These are phyloP conservation scores for Acanthosoma haemorrhoidale DNA, from an alignment of 2,888 invertebrate genomes.

Conservation along the genomic window DNA sequence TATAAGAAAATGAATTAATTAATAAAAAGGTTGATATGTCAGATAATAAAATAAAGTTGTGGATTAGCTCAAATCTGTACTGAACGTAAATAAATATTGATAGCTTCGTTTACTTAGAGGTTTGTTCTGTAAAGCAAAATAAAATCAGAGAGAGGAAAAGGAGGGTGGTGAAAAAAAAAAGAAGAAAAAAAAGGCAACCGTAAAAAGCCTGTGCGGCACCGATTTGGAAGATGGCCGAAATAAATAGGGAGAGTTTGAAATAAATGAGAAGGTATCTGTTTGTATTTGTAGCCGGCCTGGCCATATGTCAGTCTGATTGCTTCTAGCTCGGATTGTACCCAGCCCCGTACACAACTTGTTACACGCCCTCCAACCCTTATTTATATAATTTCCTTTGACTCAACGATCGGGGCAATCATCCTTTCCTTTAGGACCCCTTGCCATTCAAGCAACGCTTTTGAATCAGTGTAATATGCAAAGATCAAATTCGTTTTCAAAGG, in stretches of 20 bases:
- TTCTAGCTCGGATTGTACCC: background rate
- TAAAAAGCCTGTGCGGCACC: background rate
- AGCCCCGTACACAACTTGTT: too few relatives aligned
- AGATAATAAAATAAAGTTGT: too few relatives aligned
- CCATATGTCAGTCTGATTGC: conserved; percentile 4
- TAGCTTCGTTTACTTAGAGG: too few relatives aligned
- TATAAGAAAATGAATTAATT: too few relatives aligned
- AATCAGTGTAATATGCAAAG: background rate
- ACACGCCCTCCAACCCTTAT: background rate
- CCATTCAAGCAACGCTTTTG: too few relatives aligned
- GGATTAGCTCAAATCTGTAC: too few relatives aligned
- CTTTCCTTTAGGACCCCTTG: too few relatives aligned
- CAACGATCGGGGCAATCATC: background rate
- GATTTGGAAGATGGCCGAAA: conserved; percentile 9
- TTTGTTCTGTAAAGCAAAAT: too few relatives aligned
- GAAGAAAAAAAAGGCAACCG: too few relatives aligned
- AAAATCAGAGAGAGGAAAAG: background rate
- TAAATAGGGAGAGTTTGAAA: conserved; percentile 6
- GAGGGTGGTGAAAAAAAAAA: background rate
- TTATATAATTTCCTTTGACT: conserved; percentile 12
- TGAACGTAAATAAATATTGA: too few relatives aligned
- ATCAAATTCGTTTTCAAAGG: background rate
- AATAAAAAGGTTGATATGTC: too few relatives aligned
- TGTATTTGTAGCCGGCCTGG: conserved; percentile 29
- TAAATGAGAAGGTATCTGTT: conserved; percentile 32